A percentile compares a stretch with the other conserved stretches of the same genome.
Conservation (phyloP, 2,797 vertebrate genomes). For the Enteromius trimaculatus region DNA sequence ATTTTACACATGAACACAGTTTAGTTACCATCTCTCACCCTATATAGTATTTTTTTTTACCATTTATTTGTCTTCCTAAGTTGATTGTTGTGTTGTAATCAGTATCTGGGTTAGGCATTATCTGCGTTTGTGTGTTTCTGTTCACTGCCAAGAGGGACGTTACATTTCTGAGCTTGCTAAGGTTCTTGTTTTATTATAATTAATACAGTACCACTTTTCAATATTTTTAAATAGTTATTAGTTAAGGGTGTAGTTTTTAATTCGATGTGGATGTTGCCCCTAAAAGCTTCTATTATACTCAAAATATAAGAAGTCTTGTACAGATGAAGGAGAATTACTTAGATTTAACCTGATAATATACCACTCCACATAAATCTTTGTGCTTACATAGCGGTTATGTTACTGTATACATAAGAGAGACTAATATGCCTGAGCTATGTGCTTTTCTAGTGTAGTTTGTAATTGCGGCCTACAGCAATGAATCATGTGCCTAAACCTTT, state of each 20-base stretch:
- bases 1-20: slow-evolving; percentile 5
- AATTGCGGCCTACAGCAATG: slow-evolving; percentile 13
- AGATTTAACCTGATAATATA: neutral
- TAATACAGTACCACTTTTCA: neutral
- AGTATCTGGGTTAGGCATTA: slow-evolving; percentile 10
- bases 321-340: neutral
- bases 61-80: neutral
- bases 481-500: slow-evolving; percentile 31
- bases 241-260: neutral
- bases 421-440: neutral
- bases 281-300: neutral
- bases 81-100: neutral
- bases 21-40: slow-evolving; percentile 5
- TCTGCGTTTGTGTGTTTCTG: slow-evolving; percentile 28
- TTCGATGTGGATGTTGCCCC: neutral
- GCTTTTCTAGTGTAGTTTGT: slow-evolving; percentile 6
- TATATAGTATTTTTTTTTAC: neutral
- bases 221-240: neutral
- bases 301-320: neutral
- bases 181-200: neutral
- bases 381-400: neutral
- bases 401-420: neutral
- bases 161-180: slow-evolving; percentile 3
- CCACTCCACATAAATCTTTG: no score
- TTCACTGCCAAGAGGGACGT: slow-evolving; percentile 15